Evolutionary conservation across 2,888 invertebrate species (phyloP).

Genomic region (Chymomyza fuscimana): DNA sequence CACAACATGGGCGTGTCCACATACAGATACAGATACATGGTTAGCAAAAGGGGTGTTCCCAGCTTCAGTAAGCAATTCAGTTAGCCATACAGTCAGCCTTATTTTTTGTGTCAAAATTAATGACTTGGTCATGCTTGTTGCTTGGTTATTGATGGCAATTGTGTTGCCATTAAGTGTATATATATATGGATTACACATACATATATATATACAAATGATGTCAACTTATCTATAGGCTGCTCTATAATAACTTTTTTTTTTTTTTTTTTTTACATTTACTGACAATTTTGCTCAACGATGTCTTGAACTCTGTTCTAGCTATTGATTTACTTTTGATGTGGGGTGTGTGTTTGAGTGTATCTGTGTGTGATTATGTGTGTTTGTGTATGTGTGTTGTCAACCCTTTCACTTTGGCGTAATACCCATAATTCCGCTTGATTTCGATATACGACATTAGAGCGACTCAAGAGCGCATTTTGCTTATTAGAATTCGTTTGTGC

Average conservation of each 20-base stretch:
- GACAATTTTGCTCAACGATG: not conserved
- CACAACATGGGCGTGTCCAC: slow-evolving; percentile 14
- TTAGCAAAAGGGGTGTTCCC: not conserved
- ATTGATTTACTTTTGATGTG: slow-evolving; percentile 5
- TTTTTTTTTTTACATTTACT: not conserved
- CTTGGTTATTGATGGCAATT: slow-evolving; percentile 12
- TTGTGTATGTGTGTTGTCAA: not conserved
- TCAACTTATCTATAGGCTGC: slow-evolving; percentile 4
- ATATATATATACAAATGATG: slow-evolving; percentile 2
- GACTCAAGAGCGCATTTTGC: slow-evolving; percentile 65
- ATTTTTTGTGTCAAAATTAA: slow-evolving; percentile 24
- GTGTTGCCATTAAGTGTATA: not conserved
- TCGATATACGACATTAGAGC: slow-evolving; percentile 63
- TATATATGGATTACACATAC: not conserved
- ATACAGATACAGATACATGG: not conserved
- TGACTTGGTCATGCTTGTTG: slow-evolving; percentile 27
- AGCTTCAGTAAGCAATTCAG: not conserved
- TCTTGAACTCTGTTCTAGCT: not conserved
- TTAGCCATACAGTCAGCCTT: not conserved
- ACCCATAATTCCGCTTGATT: slow-evolving; percentile 64
- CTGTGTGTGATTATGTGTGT: slow-evolving; percentile 1
- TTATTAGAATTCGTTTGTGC: slow-evolving; percentile 72
- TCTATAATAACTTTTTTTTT: not conserved
- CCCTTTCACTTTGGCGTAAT: slow-evolving; percentile 43
- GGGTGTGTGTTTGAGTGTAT: not conserved